Conservation (phyloP, 2,113 vertebrate species). For the Indri indri region DNA sequence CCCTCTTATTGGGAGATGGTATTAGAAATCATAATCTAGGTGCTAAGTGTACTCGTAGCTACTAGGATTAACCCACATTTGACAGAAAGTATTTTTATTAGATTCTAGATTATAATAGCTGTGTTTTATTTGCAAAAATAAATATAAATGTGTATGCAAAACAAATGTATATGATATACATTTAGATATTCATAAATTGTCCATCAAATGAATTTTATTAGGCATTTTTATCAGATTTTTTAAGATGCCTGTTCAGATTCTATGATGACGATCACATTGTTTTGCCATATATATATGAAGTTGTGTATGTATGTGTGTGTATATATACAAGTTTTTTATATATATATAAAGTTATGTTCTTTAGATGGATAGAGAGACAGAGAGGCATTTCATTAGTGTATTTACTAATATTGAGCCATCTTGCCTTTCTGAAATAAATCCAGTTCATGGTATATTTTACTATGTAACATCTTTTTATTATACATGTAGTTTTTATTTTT, state of each 20-base stretch:
- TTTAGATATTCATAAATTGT: neutral
- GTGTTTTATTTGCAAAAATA: neutral
- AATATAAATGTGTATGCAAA: neutral
- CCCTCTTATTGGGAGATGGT: neutral
- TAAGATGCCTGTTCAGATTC: neutral
- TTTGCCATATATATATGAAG: neutral
- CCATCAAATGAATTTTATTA: neutral
- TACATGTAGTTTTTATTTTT: neutral
- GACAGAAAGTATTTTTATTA: neutral
- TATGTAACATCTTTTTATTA: neutral
- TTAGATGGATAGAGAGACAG: too few relatives aligned
- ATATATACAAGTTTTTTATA: neutral
- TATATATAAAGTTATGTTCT: too few relatives aligned
- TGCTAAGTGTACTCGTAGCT: neutral
- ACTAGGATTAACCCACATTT: neutral
- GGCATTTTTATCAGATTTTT: neutral
- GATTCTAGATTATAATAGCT: neutral
- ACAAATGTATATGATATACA: neutral
- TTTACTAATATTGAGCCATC: neutral
- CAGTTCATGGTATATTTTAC: neutral
- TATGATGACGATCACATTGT: neutral
- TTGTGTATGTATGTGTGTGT: neutral
- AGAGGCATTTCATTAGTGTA: neutral
- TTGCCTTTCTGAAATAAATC: neutral
- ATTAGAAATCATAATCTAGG: neutral